A percentile compares a stretch with the other conserved stretches of the same genome.
Evolutionary conservation across 2,888 invertebrate genomes (phyloP).

Genomic region (Tenthredo scrophulariae): DNA sequence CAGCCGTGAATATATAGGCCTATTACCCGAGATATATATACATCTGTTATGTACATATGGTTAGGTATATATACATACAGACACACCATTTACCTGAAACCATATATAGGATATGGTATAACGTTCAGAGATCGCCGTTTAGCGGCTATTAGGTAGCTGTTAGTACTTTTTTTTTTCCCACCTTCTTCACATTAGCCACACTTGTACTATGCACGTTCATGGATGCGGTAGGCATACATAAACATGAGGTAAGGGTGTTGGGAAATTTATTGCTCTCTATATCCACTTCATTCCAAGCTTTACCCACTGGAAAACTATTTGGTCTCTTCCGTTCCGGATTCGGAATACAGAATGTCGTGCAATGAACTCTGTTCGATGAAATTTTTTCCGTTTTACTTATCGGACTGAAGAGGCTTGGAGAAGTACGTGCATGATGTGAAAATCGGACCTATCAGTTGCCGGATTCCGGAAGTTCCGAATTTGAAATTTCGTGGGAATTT

Average conservation of each 20-base stretch:
- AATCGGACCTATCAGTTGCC: background rate
- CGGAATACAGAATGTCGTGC: background rate
- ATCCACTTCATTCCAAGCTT: background rate
- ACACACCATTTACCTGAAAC: background rate
- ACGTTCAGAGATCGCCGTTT: conserved; percentile 7
- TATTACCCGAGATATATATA: conserved; percentile 19
- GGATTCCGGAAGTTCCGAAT: no score
- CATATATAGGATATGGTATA: background rate
- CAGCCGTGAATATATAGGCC: conserved; percentile 27
- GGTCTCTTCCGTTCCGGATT: background rate
- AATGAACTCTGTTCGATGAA: background rate
- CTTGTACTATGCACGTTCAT: background rate
- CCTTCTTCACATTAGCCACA: background rate
- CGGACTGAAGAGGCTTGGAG: no score
- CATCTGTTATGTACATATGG: background rate
- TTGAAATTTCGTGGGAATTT: no score
- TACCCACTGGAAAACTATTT: background rate
- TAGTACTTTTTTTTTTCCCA: conserved; percentile 4
- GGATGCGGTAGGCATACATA: background rate
- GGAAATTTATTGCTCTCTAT: background rate
- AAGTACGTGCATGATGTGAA: no score
- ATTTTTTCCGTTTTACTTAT: background rate
- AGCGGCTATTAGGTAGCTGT: background rate
- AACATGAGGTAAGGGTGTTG: conserved; percentile 8
- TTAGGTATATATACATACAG: background rate